Evolutionary conservation across 2,113 vertebrate species (phyloP).

Genomic region (Bubalus kerabau): DNA sequence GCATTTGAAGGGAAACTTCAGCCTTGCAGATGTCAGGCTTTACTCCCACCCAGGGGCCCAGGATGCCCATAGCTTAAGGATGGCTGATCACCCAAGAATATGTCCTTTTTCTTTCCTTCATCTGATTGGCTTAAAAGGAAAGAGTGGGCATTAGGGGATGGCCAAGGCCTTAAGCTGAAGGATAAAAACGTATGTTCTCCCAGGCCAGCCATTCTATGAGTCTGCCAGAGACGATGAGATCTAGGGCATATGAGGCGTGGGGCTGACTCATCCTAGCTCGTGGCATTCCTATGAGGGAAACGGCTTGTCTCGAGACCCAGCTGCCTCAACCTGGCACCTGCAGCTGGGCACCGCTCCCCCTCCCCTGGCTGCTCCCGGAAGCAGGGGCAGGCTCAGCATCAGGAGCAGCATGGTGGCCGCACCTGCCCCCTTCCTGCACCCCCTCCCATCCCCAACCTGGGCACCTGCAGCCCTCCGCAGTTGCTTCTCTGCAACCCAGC

Average conservation of each 20-base stretch:
- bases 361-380: neutral
- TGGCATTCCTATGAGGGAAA: neutral
- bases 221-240: neutral
- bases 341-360: neutral
- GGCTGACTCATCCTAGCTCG: constrained; percentile 22
- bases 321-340: constrained; percentile 57
- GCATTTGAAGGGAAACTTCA: neutral
- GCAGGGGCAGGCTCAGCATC: neutral
- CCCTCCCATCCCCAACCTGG: neutral
- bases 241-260: neutral
- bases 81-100: neutral
- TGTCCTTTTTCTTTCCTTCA: neutral
- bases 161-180: neutral
- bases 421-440: neutral
- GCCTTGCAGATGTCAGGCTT: neutral
- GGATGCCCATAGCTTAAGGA: neutral
- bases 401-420: neutral
- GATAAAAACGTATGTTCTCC: neutral
- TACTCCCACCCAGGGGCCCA: neutral
- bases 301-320: constrained; percentile 2
- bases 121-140: neutral
- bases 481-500: neutral
- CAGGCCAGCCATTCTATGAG: neutral
- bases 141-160: neutral
- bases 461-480: neutral